Evolutionary conservation across 1,140 invertebrate genomes (phyloP), one percentile per base, ranked within the genome.

Genomic region (Heliconius melpomene): DNA sequence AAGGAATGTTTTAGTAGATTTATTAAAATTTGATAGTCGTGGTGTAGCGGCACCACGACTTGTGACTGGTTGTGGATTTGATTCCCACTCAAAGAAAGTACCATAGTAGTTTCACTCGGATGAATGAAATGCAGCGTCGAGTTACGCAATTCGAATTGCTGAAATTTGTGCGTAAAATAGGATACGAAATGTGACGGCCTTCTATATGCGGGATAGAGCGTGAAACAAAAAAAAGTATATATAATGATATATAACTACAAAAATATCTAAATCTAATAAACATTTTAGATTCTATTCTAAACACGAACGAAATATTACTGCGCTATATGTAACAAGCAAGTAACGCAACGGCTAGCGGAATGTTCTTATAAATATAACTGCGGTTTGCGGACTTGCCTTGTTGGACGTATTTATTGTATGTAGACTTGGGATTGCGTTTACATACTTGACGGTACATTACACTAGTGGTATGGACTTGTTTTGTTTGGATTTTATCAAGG

Each of bases 311-410:
- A 66, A 66, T 66, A 66, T 66, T 13, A 66, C 23, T 6, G 11
- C 60, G 60, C n/a, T n/a, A n/a, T n/a, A 3, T 29, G 60, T 26
- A 66, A 5, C 40, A 46, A 5, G 40, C 40, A 46, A 46, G 13
- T 2, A 23, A 18, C 16, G n/a, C 54, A 66, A 66, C 60, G 60
- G 11, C 60, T n/a, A 76, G 16, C 75, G 75, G 75, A 76, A 76
- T 76, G 75, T 52, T 70, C 57, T 76, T 76, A 76, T 76, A 76
- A 76, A 76, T 76, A 76, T 76, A 38, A 46, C 75, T 70, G 75
- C 54, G 75, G 75, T 46, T 70, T 76, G 75, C 60, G 60, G 60
- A 70, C 38, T 16, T 75, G 57, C 13, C 75, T 71, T 57, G 54
- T 57, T 23, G 54, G 54, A 57, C n/a, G 7, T 23, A 57, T 57